Percentiles rank a stretch among this genome's conserved stretches.
phyloP scores from a whole-genome alignment of 1,140 invertebrate species.

The Lutraria rhynchaena region DNA sequence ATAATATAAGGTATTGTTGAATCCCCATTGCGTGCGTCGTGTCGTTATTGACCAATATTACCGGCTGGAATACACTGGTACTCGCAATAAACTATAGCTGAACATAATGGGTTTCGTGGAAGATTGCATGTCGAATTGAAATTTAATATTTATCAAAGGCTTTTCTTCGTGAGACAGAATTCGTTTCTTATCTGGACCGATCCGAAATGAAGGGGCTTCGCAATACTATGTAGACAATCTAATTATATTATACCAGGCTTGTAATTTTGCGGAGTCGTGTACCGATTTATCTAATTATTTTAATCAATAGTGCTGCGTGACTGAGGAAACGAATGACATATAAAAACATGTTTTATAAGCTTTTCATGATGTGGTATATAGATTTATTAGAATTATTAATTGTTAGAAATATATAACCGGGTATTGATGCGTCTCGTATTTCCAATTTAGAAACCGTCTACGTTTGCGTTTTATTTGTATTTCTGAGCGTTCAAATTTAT shows the following conservation, averaged over 20 bases:
- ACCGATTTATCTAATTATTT: conserved; percentile 45
- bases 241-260: conserved; percentile 19
- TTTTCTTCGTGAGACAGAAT: conserved; percentile 31
- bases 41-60: conserved; percentile 56
- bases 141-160: conserved; percentile 57
- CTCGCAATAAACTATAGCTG: conserved; percentile 53
- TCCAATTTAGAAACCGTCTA: no score
- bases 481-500: no score
- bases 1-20: conserved; percentile 28
- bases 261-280: conserved; percentile 36
- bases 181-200: conserved; percentile 35
- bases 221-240: conserved; percentile 47
- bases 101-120: conserved; percentile 48
- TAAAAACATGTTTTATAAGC: conserved; percentile 6
- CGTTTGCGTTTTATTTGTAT: no score
- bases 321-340: conserved; percentile 10
- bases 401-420: background rate
- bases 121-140: conserved; percentile 59
- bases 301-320: conserved; percentile 5
- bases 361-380: background rate
- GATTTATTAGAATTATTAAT: background rate
- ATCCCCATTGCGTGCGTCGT: conserved; percentile 39
- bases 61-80: conserved; percentile 40
- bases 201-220: conserved; percentile 27
- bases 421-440: background rate